These are phyloP conservation scores for Cheilosia soror DNA, from an alignment of 2,888 invertebrate genomes.

Conservation along the genomic window DNA sequence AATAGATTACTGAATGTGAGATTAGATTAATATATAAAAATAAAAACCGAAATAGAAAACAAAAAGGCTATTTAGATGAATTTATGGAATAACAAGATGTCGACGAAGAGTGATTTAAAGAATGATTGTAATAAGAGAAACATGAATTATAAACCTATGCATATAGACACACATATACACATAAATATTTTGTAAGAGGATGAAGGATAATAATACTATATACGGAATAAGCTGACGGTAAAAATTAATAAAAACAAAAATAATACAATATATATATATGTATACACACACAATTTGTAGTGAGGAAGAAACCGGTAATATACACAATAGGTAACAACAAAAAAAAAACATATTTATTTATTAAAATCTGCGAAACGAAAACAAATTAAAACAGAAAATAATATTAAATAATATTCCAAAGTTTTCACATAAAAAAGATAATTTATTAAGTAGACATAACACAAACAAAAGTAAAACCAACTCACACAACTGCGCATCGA, in stretches of 20 bases:
- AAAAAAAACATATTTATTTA: conserved; percentile 32
- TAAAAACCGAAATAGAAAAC: conserved; percentile 54
- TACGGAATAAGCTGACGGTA: conserved; percentile 49
- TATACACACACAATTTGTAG: conserved; percentile 44
- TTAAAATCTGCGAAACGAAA: conserved; percentile 18
- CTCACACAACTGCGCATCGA: conserved; percentile 73
- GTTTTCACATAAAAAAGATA: conserved; percentile 27
- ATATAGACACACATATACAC: conserved; percentile 62
- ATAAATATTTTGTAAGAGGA: conserved; percentile 51
- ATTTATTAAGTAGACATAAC: conserved; percentile 42
- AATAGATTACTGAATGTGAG: conserved; percentile 74
- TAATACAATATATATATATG: conserved; percentile 32
- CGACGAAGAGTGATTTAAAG: conserved; percentile 56
- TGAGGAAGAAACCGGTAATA: conserved; percentile 51
- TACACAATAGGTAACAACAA: conserved; percentile 51
- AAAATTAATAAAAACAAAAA: conserved; percentile 5
- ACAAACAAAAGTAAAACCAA: conserved; percentile 28
- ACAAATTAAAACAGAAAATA: background rate
- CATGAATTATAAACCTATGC: conserved; percentile 41
- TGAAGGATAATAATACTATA: conserved; percentile 59
- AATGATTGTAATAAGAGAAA: conserved; percentile 56
- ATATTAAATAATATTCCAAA: conserved; percentile 33
- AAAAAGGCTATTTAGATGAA: conserved; percentile 72
- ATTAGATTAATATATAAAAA: conserved; percentile 65
- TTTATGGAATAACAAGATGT: conserved; percentile 43